Percentiles rank a stretch among this genome's conserved stretches.
phyloP scores from a whole-genome alignment of 1,140 invertebrate species.

The Heliconius hermathena region DNA sequence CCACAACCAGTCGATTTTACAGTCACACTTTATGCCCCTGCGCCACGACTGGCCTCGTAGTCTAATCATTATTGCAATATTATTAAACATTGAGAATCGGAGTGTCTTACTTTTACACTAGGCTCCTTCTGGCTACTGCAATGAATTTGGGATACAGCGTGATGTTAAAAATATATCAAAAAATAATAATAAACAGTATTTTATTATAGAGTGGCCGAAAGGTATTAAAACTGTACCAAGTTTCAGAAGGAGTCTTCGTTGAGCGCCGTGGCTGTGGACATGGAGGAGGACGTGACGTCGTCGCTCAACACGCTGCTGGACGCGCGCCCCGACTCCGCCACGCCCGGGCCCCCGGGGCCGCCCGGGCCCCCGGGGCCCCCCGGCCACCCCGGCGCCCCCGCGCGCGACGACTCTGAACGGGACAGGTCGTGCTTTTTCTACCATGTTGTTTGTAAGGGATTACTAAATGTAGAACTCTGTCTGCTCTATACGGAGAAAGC shows the following conservation, averaged over 20 bases:
- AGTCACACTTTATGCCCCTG: no score
- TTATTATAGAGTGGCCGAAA: not conserved
- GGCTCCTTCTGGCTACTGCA: no score
- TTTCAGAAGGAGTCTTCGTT: conserved; percentile 88
- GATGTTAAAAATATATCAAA: no score
- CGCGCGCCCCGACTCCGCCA: conserved; percentile 87
- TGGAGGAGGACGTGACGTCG: conserved; percentile 96
- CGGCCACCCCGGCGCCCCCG: conserved; percentile 11
- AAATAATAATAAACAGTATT: no score
- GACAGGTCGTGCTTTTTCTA: conserved; percentile 56
- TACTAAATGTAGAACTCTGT: no score
- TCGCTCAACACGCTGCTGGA: conserved; percentile 94
- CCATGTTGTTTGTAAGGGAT: not conserved
- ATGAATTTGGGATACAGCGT: no score
- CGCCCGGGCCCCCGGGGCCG: conserved; percentile 44
- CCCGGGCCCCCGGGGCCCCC: conserved; percentile 41
- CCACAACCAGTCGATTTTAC: no score
- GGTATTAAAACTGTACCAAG: conserved; percentile 36
- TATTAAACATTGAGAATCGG: no score
- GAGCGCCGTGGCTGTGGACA: conserved; percentile 93
- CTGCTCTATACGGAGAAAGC: no score
- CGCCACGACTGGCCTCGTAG: no score
- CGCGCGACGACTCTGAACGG: conserved; percentile 57
- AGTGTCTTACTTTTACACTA: no score
- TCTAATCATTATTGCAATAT: no score